Evolutionary conservation across 2,888 invertebrate species (phyloP).

Genomic region (Atrina japonica): DNA sequence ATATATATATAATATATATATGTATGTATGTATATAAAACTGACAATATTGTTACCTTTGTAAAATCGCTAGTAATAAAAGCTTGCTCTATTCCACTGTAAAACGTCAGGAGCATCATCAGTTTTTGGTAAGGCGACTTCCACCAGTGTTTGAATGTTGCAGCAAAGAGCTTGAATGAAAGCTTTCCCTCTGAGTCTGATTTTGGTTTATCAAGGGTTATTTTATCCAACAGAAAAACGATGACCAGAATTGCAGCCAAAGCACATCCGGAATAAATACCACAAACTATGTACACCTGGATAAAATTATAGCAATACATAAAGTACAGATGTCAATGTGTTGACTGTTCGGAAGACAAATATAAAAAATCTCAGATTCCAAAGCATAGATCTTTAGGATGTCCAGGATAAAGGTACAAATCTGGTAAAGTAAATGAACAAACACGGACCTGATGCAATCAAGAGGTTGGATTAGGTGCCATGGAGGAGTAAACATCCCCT

Average conservation of each 20-base stretch:
- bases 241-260: conserved; percentile 90
- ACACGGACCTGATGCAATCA: no score
- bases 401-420: no score
- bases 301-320: background rate
- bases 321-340: no score
- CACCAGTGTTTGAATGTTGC: conserved; percentile 94
- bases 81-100: conserved; percentile 99
- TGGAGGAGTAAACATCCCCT: no score
- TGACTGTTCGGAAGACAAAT: no score
- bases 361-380: no score
- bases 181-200: conserved; percentile 36
- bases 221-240: conserved; percentile 91
- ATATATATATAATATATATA: no score
- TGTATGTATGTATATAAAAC: no score
- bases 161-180: conserved; percentile 61
- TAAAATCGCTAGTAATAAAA: conserved; percentile 90
- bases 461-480: no score
- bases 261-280: conserved; percentile 94
- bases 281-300: conserved; percentile 92
- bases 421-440: no score
- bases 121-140: conserved; percentile 91
- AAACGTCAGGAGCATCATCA: conserved; percentile 95
- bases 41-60: no score
- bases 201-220: conserved; percentile 71
- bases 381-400: no score